Conservation (phyloP, 2,888 invertebrate genomes). For the Girardia tigrina region DNA sequence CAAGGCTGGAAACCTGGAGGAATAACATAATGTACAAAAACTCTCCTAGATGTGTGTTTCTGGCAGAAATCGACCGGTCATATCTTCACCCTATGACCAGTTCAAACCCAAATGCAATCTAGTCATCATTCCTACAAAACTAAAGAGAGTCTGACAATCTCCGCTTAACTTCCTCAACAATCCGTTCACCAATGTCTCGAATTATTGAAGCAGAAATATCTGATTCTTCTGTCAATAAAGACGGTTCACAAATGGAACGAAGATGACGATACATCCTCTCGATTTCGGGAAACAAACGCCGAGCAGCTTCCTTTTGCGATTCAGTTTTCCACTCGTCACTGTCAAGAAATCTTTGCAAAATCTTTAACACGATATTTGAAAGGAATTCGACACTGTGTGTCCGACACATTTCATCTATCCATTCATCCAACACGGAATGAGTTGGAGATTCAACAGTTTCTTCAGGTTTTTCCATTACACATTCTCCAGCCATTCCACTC, state of each 20-base stretch:
- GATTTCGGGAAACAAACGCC: not conserved
- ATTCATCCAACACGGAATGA: not conserved
- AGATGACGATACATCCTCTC: constrained; percentile 12
- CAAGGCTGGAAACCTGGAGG: not conserved
- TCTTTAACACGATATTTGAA: not conserved
- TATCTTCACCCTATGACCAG: too few relatives aligned
- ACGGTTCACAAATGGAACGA: not conserved
- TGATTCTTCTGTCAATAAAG: not conserved
- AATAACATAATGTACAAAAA: not conserved
- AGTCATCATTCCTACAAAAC: not conserved
- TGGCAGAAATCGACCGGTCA: too few relatives aligned
- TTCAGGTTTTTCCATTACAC: constrained; percentile 6
- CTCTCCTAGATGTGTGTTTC: too few relatives aligned
- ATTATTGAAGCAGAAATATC: not conserved
- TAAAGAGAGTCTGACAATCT: constrained; percentile 11
- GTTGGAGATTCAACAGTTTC: not conserved
- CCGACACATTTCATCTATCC: not conserved
- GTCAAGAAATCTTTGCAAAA: constrained; percentile 8
- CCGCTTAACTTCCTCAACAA: constrained; percentile 18
- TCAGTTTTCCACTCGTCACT: not conserved
- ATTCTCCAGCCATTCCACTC: not conserved
- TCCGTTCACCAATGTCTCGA: not conserved
- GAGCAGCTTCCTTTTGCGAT: not conserved
- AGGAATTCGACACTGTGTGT: not conserved
- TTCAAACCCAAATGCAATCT: not conserved